Evolutionary conservation across 1,140 invertebrate genomes (phyloP).

Genomic region (Leptinotarsa lineolata): DNA sequence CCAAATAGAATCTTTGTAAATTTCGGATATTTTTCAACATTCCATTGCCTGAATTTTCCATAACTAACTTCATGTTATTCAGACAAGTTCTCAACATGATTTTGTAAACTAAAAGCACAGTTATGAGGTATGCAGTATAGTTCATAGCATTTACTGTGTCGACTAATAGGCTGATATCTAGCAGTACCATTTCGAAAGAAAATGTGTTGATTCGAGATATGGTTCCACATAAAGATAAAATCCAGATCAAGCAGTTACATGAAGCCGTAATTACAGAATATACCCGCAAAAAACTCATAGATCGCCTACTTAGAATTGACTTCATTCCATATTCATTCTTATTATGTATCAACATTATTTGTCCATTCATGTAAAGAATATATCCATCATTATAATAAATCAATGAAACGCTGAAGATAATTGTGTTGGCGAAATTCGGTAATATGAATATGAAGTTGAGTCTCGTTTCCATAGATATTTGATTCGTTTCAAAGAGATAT

Average conservation of each 20-base stretch:
- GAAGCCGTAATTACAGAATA: neutral
- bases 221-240: neutral
- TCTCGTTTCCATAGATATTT: neutral
- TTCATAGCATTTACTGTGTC: neutral
- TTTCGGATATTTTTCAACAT: neutral
- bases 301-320: neutral
- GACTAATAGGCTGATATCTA: neutral
- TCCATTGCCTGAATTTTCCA: neutral
- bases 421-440: conserved; percentile 4
- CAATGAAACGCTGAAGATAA: neutral
- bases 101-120: neutral
- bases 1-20: conserved; percentile 11
- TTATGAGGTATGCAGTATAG: neutral
- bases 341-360: neutral
- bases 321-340: neutral
- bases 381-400: neutral
- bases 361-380: neutral
- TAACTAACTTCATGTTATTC: neutral
- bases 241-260: neutral
- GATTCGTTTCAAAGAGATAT: neutral
- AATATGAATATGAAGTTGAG: neutral
- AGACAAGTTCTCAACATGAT: neutral
- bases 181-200: neutral
- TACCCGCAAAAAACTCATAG: neutral
- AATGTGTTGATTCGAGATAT: neutral